Base-by-base conservation (phyloP, 1,140 invertebrate genomes). In the Psilanteris sp. region DNA sequence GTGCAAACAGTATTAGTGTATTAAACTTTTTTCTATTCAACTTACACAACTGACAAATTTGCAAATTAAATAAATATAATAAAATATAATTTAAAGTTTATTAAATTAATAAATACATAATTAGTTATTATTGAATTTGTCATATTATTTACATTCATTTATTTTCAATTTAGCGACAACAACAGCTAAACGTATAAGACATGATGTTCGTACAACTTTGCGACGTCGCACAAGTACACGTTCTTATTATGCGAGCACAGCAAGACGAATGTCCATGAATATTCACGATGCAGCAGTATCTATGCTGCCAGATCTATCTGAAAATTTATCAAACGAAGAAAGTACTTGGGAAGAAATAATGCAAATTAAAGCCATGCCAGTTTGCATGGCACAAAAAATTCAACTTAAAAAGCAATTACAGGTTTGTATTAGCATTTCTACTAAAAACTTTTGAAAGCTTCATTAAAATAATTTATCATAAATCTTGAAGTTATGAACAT, bases 311-410 rank as follows among this genome's bases (percentile, higher is more conserved):
- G 94, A 95, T 86, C 84, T 95, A 3, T 94, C 93, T 8, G 93
- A 94, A 84, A 93, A 93, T 85, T 87, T 94, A 31, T 93, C 94
- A 3, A 95, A 95, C 76, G 94, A 96, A 84, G 93, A 94, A 82
- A 90, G 93, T 5, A 94, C 93, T 4, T 95, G 94, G 94, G 93
- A 95, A 79, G 94, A 95, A 88, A 94, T 96, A 24, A 94, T 94
- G 92, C 92, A 93, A 79, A 95, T 96, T 18, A 95, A 95, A 82
- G 91, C 93, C 0, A 92, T 95, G 91, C 94, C 94, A 1, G 91
- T 95, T 6, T 92, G 92, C 6, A 95, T 96, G 94, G 88, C 91
- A 5, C 93, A 95, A 82, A 96, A 96, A 80, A 90, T 92, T 70
- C 93, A 94, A 79, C 85, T 94, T 43, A 95, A 95, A 85, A 90